Percentiles rank a stretch among this genome's conserved stretches.
phyloP scores from a whole-genome alignment of 2,113 vertebrate species.

The Vulpes ferrilata region DNA sequence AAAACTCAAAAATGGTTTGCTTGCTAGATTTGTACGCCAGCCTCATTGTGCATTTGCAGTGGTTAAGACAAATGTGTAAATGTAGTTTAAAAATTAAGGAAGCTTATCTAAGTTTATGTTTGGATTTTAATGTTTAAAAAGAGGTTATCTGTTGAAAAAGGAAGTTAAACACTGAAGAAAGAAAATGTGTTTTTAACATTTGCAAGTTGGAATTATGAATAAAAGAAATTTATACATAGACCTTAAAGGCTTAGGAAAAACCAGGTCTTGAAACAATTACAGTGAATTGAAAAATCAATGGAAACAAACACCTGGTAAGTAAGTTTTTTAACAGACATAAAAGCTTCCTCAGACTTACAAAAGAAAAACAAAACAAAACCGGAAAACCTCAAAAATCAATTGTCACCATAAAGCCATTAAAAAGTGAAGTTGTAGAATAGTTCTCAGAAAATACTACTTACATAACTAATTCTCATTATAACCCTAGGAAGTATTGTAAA shows the following conservation, averaged over 20 bases:
- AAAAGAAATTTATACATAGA: neutral
- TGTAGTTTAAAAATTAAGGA: neutral
- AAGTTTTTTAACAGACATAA: neutral
- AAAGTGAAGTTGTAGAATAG: neutral
- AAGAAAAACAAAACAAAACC: neutral
- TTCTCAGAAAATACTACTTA: neutral
- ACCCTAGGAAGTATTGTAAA: neutral
- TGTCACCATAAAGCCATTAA: neutral
- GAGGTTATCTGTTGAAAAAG: neutral
- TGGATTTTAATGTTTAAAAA: neutral
- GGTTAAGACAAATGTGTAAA: neutral
- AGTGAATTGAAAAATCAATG: neutral
- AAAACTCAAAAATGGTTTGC: neutral
- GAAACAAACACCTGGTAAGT: conserved; percentile 20
- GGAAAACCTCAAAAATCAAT: neutral
- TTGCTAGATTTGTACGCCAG: neutral
- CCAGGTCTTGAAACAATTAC: neutral
- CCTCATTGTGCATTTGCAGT: too few relatives aligned
- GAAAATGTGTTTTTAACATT: neutral
- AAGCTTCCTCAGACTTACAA: neutral
- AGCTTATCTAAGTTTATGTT: neutral
- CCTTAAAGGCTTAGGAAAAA: neutral
- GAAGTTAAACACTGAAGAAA: neutral
- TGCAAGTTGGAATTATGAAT: neutral
- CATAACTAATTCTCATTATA: neutral